phyloP scores from a whole-genome alignment of 1,140 invertebrate species.

The Druon quercuslanigerum region DNA sequence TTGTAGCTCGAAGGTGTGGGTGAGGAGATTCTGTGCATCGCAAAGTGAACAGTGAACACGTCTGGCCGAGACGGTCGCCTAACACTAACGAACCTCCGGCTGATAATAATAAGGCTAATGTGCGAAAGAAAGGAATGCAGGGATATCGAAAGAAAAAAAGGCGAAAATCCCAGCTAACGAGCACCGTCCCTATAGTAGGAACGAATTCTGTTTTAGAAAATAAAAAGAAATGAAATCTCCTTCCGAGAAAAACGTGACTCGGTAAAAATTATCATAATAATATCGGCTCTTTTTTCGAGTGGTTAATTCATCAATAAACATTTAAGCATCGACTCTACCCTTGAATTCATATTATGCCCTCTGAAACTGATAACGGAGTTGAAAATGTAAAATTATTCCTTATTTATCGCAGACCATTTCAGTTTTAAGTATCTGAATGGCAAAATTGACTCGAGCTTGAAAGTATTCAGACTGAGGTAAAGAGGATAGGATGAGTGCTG shows the following conservation, averaged over 20 bases:
- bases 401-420: conserved; percentile 15
- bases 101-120: conserved; percentile 31
- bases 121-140: conserved; percentile 24
- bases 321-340: background rate
- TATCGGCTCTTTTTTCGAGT: conserved; percentile 14
- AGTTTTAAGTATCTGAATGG: conserved; percentile 12
- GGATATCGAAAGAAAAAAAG: conserved; percentile 13
- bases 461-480: background rate
- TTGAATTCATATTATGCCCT: too few relatives aligned
- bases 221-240: background rate
- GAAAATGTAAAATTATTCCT: conserved; percentile 20
- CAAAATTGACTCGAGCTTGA: background rate
- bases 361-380: background rate
- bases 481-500: background rate
- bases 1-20: conserved; percentile 7
- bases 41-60: conserved; percentile 30
- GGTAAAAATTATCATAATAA: conserved; percentile 15
- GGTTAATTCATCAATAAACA: conserved; percentile 17
- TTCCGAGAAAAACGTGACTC: background rate
- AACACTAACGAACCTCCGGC: conserved; percentile 28
- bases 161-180: conserved; percentile 28
- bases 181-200: conserved; percentile 11
- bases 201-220: conserved; percentile 29
- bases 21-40: conserved; percentile 25
- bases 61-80: conserved; percentile 22